A percentile compares a stretch with the other conserved stretches of the same genome.
Conservation (phyloP, 2,888 invertebrate genomes). For the Drosophila neutralis region DNA sequence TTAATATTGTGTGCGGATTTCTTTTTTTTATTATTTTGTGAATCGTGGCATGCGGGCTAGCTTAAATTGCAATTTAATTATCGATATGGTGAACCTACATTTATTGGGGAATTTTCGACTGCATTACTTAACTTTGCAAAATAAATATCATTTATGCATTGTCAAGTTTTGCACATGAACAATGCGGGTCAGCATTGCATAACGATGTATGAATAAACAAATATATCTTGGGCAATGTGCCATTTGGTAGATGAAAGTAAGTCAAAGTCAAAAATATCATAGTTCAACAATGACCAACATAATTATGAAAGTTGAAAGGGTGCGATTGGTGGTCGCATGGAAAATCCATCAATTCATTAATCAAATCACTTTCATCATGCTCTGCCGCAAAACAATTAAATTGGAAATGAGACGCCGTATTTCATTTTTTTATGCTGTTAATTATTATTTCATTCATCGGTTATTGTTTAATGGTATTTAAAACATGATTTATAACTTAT, state of each 20-base stretch:
- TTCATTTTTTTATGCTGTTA: constrained; percentile 16
- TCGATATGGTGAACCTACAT: constrained; percentile 38
- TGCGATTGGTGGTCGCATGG: constrained; percentile 5
- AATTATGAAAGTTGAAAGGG: constrained; percentile 32
- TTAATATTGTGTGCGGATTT: constrained; percentile 3
- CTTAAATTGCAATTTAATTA: constrained; percentile 67
- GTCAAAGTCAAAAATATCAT: constrained; percentile 39
- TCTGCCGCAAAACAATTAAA: constrained; percentile 20
- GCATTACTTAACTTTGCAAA: constrained; percentile 21
- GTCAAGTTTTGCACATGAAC: constrained; percentile 47
- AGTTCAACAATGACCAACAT: constrained; percentile 20
- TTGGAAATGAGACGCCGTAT: constrained; percentile 27
- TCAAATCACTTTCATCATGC: constrained; percentile 51
- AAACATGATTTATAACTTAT: constrained; percentile 14
- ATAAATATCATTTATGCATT: constrained; percentile 50
- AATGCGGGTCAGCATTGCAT: constrained; percentile 66
- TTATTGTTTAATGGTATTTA: constrained; percentile 5
- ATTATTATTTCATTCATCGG: constrained; percentile 24
- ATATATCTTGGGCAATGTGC: constrained; percentile 17
- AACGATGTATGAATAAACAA: constrained; percentile 53
- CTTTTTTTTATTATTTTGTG: not conserved
- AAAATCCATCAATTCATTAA: constrained; percentile 46
- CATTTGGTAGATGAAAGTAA: constrained; percentile 65
- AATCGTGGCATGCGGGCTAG: constrained; percentile 53
- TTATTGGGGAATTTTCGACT: constrained; percentile 5